A percentile compares a stretch with the other conserved stretches of the same genome.
Conservation (phyloP, 1,140 invertebrate genomes). For the Dysdera silvatica region DNA sequence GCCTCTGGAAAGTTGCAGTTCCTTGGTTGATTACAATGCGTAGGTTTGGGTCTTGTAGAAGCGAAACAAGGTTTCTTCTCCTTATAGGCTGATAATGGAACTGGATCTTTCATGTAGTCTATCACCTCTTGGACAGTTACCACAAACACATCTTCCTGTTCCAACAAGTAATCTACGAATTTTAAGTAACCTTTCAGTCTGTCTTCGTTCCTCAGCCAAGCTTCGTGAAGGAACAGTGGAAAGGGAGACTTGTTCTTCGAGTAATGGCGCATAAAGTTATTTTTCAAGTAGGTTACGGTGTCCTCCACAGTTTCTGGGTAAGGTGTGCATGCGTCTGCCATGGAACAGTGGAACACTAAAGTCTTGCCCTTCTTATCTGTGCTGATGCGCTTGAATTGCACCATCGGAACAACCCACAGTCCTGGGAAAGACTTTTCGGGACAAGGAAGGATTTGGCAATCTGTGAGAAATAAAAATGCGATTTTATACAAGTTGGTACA, state of each 20-base stretch:
- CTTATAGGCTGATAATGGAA: constrained; percentile 30
- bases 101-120: constrained; percentile 43
- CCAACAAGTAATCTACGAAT: constrained; percentile 40
- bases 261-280: constrained; percentile 45
- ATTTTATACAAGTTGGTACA: no score
- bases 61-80: not conserved
- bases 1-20: constrained; percentile 21
- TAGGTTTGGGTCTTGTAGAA: not conserved
- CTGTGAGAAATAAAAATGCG: no score
- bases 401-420: constrained; percentile 36
- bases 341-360: constrained; percentile 36
- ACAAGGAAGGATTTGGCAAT: constrained; percentile 33
- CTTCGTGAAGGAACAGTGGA: constrained; percentile 41
- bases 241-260: constrained; percentile 41
- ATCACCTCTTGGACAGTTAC: constrained; percentile 42
- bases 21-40: not conserved
- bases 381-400: constrained; percentile 10
- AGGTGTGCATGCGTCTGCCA: constrained; percentile 41
- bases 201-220: constrained; percentile 39
- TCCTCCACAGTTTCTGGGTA: constrained; percentile 38
- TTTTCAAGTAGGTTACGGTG: constrained; percentile 40
- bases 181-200: constrained; percentile 37
- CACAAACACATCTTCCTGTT: constrained; percentile 43
- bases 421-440: constrained; percentile 28
- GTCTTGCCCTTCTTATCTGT: constrained; percentile 28